Conservation (phyloP, 2,113 vertebrate genomes). For the Odontesthes bonariensis region DNA sequence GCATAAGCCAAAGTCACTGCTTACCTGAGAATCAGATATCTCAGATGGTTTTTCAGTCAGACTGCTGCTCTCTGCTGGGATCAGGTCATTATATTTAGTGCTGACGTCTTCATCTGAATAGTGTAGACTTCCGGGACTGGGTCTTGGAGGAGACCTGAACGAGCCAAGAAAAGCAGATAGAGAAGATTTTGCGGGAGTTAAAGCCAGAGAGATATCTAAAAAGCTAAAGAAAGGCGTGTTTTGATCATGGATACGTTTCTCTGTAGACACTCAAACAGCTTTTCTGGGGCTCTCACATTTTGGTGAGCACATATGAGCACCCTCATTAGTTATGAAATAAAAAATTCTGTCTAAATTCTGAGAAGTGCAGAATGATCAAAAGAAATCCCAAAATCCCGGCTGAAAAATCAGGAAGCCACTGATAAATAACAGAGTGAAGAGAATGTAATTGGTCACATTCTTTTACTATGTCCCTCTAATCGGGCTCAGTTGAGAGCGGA, state of each 20-base stretch:
- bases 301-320: not conserved
- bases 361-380: conserved; percentile 22
- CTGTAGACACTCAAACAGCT: not conserved
- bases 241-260: conserved; percentile 21
- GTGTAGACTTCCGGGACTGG: conserved; percentile 96
- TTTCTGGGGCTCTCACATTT: conserved; percentile 13
- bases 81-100: conserved; percentile 96
- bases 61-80: conserved; percentile 97
- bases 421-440: conserved; percentile 1
- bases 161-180: conserved; percentile 17
- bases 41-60: conserved; percentile 97
- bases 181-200: not conserved
- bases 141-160: conserved; percentile 91
- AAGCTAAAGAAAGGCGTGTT: not conserved
- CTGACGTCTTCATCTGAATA: conserved; percentile 98
- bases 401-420: conserved; percentile 26
- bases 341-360: not conserved
- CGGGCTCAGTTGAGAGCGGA: conserved; percentile 18
- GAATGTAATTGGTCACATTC: conserved; percentile 43
- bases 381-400: not conserved
- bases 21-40: conserved; percentile 97
- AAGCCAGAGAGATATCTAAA: not conserved
- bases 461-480: conserved; percentile 41
- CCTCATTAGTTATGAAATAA: too few relatives aligned
- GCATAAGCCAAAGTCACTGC: conserved; percentile 27